Evolutionary conservation across 2,797 vertebrate species (phyloP), one percentile per base, ranked within the genome.

Genomic region (Sebastes jordani): DNA sequence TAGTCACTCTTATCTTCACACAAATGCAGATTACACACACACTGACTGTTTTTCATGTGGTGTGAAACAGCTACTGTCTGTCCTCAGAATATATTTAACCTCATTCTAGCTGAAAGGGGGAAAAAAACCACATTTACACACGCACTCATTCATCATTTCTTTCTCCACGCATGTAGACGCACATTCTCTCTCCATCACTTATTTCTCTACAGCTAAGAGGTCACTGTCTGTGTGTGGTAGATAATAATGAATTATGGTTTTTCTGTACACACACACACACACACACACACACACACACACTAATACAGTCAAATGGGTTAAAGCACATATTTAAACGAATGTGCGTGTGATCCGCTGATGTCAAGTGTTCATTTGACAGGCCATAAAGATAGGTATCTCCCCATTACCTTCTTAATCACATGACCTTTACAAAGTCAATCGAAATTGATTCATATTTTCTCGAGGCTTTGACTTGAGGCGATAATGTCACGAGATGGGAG

Each of bases 361-460:
- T 84, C 77, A 84, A 83, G 63, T 86, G 74, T 84, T 84, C 67
- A 62, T 82, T 83, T 79, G 82, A 84, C 83, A 77, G 80, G 23
- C 58, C 78, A 74, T 89, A 83, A 87, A 90, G 91, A 92, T 83
- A 67, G 32, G 88, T 86, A 91, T 90, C 86, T 71, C 67, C 72
- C 71, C 67, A 85, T 84, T 91, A 83, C 67, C 38, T 66, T 62
- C 70, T 61, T 89, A 90, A 91, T 92, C 81, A 81, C 81, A 72
- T 88, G 88, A 91, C 91, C 88, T 93, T 92, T 92, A 29, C 72
- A 83, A 87, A 92, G 89, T 91, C 85, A 88, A 74, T 91, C 82
- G 90, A 88, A 89, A 74, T 64, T 20, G 69, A 82, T 82, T 78
- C 54, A 71, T 82, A 70, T 86, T 86, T 61, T 56, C 36, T 61